phyloP scores from a whole-genome alignment of 2,888 invertebrate genomes.

The Merodon equestris region DNA sequence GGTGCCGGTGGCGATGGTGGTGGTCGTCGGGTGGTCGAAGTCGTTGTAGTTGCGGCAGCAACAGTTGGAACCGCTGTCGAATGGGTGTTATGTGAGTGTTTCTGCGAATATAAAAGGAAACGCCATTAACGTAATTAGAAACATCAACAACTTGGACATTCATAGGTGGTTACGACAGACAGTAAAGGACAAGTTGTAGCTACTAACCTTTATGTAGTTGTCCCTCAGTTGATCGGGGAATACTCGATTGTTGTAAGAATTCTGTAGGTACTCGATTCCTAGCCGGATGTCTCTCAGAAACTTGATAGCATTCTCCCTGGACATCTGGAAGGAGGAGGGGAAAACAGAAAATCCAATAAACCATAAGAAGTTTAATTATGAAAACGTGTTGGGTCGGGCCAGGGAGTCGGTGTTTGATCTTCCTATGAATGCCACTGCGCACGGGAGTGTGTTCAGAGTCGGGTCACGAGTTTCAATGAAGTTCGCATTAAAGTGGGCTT shows the following conservation, averaged over 20 bases:
- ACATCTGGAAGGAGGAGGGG: slow-evolving; percentile 81
- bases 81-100: slow-evolving; percentile 69
- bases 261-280: slow-evolving; percentile 85
- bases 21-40: slow-evolving; percentile 70
- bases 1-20: slow-evolving; percentile 69
- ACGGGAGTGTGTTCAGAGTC: background rate
- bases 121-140: slow-evolving; percentile 15
- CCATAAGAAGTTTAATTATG: slow-evolving; percentile 32
- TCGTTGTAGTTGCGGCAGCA: slow-evolving; percentile 70
- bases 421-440: background rate
- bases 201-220: slow-evolving; percentile 74
- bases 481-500: slow-evolving; percentile 3
- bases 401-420: background rate
- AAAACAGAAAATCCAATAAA: slow-evolving; percentile 25
- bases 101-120: slow-evolving; percentile 38
- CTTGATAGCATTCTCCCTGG: slow-evolving; percentile 86
- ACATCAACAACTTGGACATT: slow-evolving; percentile 18
- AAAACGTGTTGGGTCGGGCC: slow-evolving; percentile 34
- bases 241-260: slow-evolving; percentile 77
- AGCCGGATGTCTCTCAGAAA: slow-evolving; percentile 88
- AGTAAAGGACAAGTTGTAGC: background rate
- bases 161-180: background rate
- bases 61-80: slow-evolving; percentile 58
- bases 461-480: no score
- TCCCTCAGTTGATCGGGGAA: slow-evolving; percentile 75